phyloP scores from a whole-genome alignment of 2,888 invertebrate genomes.

The Idaea aversata region DNA sequence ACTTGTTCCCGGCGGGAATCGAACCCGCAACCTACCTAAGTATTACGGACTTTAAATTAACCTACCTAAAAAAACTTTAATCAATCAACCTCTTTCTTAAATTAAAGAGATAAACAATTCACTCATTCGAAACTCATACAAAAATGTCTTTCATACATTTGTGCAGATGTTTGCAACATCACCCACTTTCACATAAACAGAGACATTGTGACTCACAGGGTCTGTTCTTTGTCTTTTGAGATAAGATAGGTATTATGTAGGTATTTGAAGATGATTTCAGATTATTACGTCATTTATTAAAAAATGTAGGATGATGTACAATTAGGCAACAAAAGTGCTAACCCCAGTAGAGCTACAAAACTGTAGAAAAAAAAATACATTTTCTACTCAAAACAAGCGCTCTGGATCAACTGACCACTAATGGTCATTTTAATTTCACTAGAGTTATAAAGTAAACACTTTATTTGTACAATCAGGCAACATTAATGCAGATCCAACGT shows the following conservation, averaged over 20 bases:
- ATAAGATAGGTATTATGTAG: not conserved
- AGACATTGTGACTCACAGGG: not conserved
- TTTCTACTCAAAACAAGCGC: too few species aligned
- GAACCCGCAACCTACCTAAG: too few species aligned
- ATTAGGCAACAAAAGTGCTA: not conserved
- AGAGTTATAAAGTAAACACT: too few species aligned
- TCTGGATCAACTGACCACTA: too few species aligned
- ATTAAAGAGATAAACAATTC: not conserved
- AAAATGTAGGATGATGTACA: not conserved
- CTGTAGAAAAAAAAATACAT: too few species aligned
- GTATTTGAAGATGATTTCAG: not conserved
- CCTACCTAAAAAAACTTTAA: not conserved
- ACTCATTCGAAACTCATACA: not conserved
- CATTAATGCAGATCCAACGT: too few species aligned
- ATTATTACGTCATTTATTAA: not conserved
- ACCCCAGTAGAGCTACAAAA: not conserved
- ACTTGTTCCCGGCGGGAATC: too few species aligned
- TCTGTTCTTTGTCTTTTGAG: not conserved
- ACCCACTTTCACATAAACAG: not conserved
- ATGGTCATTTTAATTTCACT: too few species aligned
- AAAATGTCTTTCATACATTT: not conserved
- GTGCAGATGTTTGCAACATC: not conserved
- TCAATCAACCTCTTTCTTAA: not conserved
- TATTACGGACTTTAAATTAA: too few species aligned
- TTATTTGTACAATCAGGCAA: too few species aligned